Conservation (phyloP, 2,888 invertebrate genomes). For the Drosophila parthenogenetica region DNA sequence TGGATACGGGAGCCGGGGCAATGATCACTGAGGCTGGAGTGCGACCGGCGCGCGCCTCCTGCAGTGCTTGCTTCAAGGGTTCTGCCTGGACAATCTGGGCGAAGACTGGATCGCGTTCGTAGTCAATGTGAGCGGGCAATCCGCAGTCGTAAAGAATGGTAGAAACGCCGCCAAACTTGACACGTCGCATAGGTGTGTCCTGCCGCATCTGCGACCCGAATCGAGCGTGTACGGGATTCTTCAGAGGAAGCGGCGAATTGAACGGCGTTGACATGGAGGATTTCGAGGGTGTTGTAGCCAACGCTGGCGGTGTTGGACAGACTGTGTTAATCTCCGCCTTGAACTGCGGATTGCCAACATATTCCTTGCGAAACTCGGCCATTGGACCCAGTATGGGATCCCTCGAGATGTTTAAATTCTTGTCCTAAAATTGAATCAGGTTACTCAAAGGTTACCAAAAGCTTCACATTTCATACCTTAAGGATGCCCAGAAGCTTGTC, state of each 20-base stretch:
- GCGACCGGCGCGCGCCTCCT: conserved; percentile 58
- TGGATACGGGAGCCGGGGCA: conserved; percentile 40
- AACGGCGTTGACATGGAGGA: conserved; percentile 66
- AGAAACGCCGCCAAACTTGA: conserved; percentile 82
- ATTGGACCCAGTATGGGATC: conserved; percentile 87
- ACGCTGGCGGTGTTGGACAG: conserved; percentile 46
- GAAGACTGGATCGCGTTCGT: conserved; percentile 83
- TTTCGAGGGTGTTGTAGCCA: conserved; percentile 46
- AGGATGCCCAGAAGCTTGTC: conserved; percentile 87
- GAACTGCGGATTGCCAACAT: conserved; percentile 86
- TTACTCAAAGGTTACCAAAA: neutral
- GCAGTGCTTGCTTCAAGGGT: conserved; percentile 75
- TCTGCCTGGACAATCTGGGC: conserved; percentile 82
- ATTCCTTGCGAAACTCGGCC: conserved; percentile 87
- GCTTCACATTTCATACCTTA: conserved; percentile 82
- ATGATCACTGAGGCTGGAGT: conserved; percentile 49
- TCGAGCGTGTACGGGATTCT: conserved; percentile 74
- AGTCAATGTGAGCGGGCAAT: conserved; percentile 80
- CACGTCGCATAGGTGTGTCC: conserved; percentile 84
- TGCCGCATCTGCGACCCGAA: conserved; percentile 82
- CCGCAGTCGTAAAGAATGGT: conserved; percentile 81
- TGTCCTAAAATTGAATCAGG: conserved; percentile 82
- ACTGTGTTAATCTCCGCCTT: conserved; percentile 86
- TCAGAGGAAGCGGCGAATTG: conserved; percentile 82
- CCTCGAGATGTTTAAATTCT: conserved; percentile 86